These are phyloP conservation scores for Drosophila sucinea DNA, from an alignment of 1,140 invertebrate genomes.

Conservation along the genomic window DNA sequence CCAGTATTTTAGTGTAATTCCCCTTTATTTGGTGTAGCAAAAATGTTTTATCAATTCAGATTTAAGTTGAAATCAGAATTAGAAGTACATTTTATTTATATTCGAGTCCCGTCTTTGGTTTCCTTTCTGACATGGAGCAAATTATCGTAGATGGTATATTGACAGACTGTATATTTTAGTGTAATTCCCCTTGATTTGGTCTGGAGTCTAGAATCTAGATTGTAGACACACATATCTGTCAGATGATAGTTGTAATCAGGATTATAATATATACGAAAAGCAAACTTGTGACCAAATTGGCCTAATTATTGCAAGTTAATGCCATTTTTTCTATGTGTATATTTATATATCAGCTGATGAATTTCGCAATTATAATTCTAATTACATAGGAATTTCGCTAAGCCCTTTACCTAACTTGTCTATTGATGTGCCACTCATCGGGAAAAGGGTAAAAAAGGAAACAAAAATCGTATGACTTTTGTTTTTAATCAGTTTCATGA, in stretches of 20 bases:
- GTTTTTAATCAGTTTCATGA: not conserved
- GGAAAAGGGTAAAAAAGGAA: not conserved
- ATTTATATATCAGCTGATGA: constrained; percentile 1
- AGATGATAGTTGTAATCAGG: not conserved
- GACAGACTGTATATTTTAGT: too few relatives aligned
- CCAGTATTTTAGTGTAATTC: too few relatives aligned
- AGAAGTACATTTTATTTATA: too few relatives aligned
- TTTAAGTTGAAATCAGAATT: too few relatives aligned
- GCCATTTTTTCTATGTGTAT: not conserved
- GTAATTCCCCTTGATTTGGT: too few relatives aligned
- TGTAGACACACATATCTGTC: too few relatives aligned
- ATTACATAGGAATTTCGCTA: not conserved
- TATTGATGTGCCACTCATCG: not conserved
- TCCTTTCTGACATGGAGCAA: too few relatives aligned
- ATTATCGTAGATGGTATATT: too few relatives aligned
- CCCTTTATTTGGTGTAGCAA: too few relatives aligned
- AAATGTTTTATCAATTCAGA: too few relatives aligned
- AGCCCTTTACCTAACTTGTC: not conserved
- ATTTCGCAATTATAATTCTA: not conserved
- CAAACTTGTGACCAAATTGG: not conserved
- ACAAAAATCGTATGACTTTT: constrained; percentile 7
- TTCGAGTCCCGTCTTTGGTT: too few relatives aligned
- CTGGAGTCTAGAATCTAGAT: too few relatives aligned
- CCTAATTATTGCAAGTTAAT: not conserved
- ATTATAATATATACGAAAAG: not conserved